A percentile compares a stretch with the other conserved stretches of the same genome.
phyloP scores from a whole-genome alignment of 2,797 vertebrate species.

The Netta rufina region DNA sequence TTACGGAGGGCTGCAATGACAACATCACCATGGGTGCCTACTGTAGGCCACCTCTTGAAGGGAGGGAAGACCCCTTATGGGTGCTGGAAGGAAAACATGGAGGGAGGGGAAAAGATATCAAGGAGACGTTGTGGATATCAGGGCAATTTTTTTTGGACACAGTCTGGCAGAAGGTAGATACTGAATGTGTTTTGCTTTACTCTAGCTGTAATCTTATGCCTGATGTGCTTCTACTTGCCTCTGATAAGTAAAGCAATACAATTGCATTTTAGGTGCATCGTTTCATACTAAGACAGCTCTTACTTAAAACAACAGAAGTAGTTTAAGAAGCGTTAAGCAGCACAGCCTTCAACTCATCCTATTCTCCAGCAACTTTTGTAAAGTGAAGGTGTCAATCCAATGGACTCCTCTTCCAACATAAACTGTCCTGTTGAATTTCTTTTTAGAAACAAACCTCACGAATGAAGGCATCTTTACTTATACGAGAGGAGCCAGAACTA shows the following conservation, averaged over 20 bases:
- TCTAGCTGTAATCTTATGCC: not conserved
- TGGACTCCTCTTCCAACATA: not conserved
- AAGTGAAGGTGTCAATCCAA: not conserved
- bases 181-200: not conserved
- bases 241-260: not conserved
- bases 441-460: not conserved
- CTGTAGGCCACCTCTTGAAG: not conserved
- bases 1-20: not conserved
- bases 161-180: not conserved
- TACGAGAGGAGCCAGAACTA: no score
- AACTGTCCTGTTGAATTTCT: not conserved
- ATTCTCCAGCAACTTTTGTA: not conserved
- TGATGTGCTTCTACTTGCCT: not conserved
- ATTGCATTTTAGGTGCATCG: not conserved
- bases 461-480: not conserved
- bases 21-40: accelerated
- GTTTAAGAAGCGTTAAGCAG: not conserved
- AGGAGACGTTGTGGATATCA: not conserved
- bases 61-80: not conserved
- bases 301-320: not conserved
- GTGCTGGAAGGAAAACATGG: not conserved
- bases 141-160: not conserved
- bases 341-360: not conserved
- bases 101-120: not conserved
- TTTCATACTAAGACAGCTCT: not conserved